Evolutionary conservation across 2,113 vertebrate species (phyloP).

Genomic region (Zeus faber): DNA sequence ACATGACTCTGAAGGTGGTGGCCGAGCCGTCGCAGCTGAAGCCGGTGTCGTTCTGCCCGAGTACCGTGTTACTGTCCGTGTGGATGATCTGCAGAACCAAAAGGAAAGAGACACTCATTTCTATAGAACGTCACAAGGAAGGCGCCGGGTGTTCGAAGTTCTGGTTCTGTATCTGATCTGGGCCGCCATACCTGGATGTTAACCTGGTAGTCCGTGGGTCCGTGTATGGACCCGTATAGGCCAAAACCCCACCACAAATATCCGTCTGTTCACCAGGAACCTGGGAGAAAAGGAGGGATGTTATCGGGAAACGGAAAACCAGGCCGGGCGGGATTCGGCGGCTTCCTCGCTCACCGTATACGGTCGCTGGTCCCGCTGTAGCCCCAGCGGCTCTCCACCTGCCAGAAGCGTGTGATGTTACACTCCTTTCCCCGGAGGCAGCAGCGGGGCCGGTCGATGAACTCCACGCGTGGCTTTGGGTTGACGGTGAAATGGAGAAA

Average conservation of each 20-base stretch:
- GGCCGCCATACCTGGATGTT: slow-evolving; percentile 86
- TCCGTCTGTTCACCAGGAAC: slow-evolving; percentile 92
- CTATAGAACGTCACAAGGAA: not conserved
- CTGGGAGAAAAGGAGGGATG: slow-evolving; percentile 71
- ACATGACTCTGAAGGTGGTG: slow-evolving; percentile 97
- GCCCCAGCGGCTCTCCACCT: slow-evolving; percentile 98
- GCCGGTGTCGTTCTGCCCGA: slow-evolving; percentile 96
- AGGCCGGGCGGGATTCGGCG: too few relatives aligned
- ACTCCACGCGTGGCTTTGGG: slow-evolving; percentile 92
- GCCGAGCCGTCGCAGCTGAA: slow-evolving; percentile 96
- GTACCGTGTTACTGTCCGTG: slow-evolving; percentile 94
- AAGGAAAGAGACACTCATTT: not conserved
- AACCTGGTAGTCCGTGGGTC: slow-evolving; percentile 95
- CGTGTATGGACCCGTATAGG: slow-evolving; percentile 93
- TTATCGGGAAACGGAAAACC: too few relatives aligned
- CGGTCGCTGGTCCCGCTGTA: slow-evolving; percentile 97
- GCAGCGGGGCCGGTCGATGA: slow-evolving; percentile 94
- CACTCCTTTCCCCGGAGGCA: slow-evolving; percentile 96
- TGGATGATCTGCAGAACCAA: slow-evolving; percentile 85
- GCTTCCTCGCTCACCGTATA: slow-evolving; percentile 80
- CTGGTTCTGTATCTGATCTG: not conserved
- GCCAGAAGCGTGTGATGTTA: slow-evolving; percentile 94
- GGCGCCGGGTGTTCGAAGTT: not conserved
- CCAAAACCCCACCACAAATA: slow-evolving; percentile 96
- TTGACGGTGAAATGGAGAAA: slow-evolving; percentile 98